phyloP scores from a whole-genome alignment of 2,888 invertebrate species.

The Colostygia pectinataria region DNA sequence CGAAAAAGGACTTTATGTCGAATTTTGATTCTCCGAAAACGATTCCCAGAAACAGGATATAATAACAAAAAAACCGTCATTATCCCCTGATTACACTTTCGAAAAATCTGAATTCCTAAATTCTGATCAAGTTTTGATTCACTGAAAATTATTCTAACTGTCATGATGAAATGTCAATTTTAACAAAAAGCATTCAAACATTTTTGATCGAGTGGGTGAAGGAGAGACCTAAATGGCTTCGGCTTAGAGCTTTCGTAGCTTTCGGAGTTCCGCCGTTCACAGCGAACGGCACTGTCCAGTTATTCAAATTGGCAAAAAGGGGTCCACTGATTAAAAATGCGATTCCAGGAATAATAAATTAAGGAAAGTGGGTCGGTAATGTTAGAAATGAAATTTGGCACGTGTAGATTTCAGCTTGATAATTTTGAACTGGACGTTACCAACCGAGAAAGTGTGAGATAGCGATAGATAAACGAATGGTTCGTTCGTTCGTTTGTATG shows the following conservation, averaged over 20 bases:
- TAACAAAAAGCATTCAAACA: no score
- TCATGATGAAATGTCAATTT: neutral
- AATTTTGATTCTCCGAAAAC: neutral
- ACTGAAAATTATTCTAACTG: neutral
- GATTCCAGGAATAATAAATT: constrained; percentile 40
- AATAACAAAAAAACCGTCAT: no score
- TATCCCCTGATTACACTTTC: no score
- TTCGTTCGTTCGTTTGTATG: no score
- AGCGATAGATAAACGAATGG: no score
- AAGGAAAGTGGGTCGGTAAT: constrained; percentile 32
- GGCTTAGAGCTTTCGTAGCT: neutral
- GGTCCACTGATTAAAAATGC: constrained; percentile 68
- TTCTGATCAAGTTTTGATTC: no score
- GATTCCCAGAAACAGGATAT: no score
- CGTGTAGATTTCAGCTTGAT: constrained; percentile 28
- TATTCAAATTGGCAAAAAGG: constrained; percentile 64
- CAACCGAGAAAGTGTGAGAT: no score
- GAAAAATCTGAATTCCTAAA: no score
- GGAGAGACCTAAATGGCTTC: neutral
- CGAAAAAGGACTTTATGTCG: neutral
- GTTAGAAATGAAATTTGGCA: constrained; percentile 31
- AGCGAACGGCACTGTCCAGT: constrained; percentile 38
- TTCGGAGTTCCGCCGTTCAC: constrained; percentile 3
- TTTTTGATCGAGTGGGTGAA: no score
- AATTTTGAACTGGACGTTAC: constrained; percentile 27